A percentile compares a stretch with the other conserved stretches of the same genome.
Conservation (phyloP, 2,888 invertebrate species). For the Ashinkailepas kermadecensis region DNA sequence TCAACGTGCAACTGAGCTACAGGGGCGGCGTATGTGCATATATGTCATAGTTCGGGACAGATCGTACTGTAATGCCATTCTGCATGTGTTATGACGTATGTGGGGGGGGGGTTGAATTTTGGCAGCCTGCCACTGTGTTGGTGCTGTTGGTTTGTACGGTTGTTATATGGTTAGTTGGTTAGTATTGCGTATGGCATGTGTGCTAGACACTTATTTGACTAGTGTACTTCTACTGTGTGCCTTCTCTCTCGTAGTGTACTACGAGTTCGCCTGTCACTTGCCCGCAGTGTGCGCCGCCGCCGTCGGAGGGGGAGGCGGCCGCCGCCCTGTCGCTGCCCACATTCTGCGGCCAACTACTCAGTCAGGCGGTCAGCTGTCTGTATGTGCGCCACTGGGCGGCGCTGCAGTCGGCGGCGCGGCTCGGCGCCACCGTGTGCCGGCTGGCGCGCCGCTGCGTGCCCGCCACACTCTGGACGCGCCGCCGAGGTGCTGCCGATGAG, state of each 20-base stretch:
- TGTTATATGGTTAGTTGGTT: too few species aligned
- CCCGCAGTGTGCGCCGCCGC: not conserved
- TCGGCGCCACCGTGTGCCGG: not conserved
- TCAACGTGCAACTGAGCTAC: too few species aligned
- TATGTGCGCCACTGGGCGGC: conserved; percentile 16
- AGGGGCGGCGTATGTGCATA: too few species aligned
- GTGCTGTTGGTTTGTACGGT: too few species aligned
- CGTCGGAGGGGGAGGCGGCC: not conserved
- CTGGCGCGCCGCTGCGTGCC: not conserved
- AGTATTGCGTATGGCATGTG: too few species aligned
- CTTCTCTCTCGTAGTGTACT: not conserved
- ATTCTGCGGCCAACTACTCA: not conserved
- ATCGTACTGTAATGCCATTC: too few species aligned
- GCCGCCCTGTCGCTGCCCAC: not conserved
- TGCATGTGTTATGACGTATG: too few species aligned
- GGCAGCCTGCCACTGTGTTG: too few species aligned
- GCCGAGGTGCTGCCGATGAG: not conserved
- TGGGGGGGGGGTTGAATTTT: too few species aligned
- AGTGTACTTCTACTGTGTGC: not conserved
- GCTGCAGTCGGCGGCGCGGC: not conserved
- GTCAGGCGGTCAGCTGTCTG: conserved; percentile 13
- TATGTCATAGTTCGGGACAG: too few species aligned
- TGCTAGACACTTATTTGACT: too few species aligned
- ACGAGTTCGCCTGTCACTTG: not conserved
- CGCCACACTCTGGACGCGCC: not conserved